Evolutionary conservation across 2,797 vertebrate species (phyloP), one percentile per base, ranked within the genome.

Genomic region (Arnoldichthys spilopterus): DNA sequence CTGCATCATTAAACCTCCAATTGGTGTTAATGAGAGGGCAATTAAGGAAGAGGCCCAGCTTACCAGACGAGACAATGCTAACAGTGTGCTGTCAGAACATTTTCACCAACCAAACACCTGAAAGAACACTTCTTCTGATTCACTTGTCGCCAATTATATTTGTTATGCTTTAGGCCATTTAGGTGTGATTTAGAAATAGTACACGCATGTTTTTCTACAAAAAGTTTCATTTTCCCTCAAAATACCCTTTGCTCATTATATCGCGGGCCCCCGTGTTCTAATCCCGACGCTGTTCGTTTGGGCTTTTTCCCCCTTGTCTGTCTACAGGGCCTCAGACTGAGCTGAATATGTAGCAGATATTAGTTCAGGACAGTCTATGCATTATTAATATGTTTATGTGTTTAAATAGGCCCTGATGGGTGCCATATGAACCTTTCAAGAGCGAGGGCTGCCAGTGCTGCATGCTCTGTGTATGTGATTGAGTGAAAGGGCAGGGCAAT

Each of bases 21-120:
- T 92, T 90, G 88, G 90, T 90, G 91, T 90, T 91, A 93, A 93
- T 85, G 86, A 90, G 88, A 86, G 84, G 84, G 87, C 91, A 90
- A 91, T 93, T 94, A 92, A 68, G 80, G 64, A 83, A 89, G 92
- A 89, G 91, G 91, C 87, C 90, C 87, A 77, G 77, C 59, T 79
- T 30, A 24, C 68, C 47, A 56, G 20, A 68, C 59, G 32, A 76
- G 82, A 85, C 85, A 86, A 83, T 80, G 56, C 32, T 54, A 67
- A 59, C 83, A 85, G 79, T 86, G 80, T 85, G 69, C 63, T 15
- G 79, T 81, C 74, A 74, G 53, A 74, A 76, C 64, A 20, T 61
- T 47, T 71, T 40, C 68, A 74, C 59, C 22, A 40, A n/a, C 56
- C 68, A 58, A 67, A 66, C 51, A 69, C 70, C 77, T 77, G 74